A percentile compares a stretch with the other conserved stretches of the same genome.
phyloP scores from a whole-genome alignment of 2,888 invertebrate genomes.

The Meta bourneti region DNA sequence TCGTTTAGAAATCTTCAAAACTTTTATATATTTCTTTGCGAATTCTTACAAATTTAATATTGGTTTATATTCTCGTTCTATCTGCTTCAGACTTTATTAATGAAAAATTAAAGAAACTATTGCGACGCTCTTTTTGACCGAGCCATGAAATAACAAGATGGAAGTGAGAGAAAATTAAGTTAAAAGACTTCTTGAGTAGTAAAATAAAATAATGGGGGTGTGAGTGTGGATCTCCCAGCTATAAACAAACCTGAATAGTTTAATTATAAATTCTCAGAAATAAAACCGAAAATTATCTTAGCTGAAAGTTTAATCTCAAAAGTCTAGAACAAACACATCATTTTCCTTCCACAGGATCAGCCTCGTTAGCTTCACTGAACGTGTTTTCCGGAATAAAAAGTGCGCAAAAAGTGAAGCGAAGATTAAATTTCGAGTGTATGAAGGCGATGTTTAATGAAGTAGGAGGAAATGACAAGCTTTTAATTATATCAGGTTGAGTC shows the following conservation, averaged over 20 bases:
- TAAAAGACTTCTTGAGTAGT: not conserved
- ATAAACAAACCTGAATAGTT: not conserved
- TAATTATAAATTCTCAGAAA: constrained; percentile 14
- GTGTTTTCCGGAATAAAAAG: not conserved
- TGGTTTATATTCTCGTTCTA: too few species aligned
- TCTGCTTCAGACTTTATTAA: too few species aligned
- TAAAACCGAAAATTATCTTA: not conserved
- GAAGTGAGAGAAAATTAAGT: not conserved
- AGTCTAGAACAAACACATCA: not conserved
- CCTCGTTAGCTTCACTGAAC: not conserved
- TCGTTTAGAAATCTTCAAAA: too few species aligned
- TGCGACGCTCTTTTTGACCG: too few species aligned
- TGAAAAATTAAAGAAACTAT: too few species aligned
- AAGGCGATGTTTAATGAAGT: not conserved
- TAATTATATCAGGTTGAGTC: not conserved
- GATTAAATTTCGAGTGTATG: not conserved
- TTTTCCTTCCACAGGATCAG: not conserved
- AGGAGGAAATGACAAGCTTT: not conserved
- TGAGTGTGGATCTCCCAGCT: not conserved
- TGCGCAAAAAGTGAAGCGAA: not conserved
- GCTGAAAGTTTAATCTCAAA: not conserved
- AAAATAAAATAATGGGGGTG: not conserved
- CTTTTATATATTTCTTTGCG: too few species aligned
- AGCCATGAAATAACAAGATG: too few species aligned
- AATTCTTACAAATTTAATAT: too few species aligned